Evolutionary conservation across 2,113 vertebrate genomes (phyloP).

Genomic region (Nyctibius bracteatus): DNA sequence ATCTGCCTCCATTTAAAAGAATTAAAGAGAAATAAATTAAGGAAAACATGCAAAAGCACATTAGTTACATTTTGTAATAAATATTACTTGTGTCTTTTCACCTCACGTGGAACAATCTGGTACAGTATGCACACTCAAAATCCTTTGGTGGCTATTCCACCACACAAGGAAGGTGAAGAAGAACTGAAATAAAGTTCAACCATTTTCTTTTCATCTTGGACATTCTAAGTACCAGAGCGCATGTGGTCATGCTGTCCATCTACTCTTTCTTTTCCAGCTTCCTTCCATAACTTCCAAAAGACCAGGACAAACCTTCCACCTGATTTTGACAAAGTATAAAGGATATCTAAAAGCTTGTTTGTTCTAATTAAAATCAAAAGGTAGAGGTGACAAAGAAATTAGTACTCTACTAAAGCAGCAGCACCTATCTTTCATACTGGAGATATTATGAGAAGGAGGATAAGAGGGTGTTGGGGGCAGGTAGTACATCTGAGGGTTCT

Average conservation of each 20-base stretch:
- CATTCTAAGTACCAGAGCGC: background rate
- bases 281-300: background rate
- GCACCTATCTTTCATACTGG: background rate
- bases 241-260: background rate
- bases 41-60: background rate
- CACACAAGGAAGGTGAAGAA: background rate
- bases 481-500: background rate
- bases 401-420: background rate
- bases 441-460: background rate
- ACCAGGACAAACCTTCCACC: background rate
- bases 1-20: background rate
- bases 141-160: background rate
- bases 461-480: background rate
- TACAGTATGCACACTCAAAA: background rate
- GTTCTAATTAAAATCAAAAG: background rate
- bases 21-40: background rate
- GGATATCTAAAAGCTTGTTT: background rate
- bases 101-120: background rate
- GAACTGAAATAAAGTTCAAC: background rate
- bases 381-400: background rate
- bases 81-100: background rate
- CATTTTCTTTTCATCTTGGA: background rate
- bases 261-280: background rate
- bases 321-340: background rate
- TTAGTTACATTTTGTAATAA: background rate